These are phyloP conservation scores for Pseudonaja textilis DNA, from an alignment of 2,113 vertebrate species.

Conservation along the genomic window DNA sequence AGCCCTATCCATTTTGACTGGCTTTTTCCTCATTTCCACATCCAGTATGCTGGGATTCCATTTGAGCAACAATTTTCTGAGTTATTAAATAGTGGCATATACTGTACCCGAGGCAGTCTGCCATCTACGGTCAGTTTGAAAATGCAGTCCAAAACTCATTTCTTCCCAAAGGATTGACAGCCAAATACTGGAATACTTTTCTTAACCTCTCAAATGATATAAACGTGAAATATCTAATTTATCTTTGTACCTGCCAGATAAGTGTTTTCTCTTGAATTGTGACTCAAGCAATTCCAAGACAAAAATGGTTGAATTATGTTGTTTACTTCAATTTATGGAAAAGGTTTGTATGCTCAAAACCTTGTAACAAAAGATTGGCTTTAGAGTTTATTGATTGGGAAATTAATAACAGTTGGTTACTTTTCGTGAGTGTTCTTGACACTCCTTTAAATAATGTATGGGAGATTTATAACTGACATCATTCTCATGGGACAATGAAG, in stretches of 20 bases:
- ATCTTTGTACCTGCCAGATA: neutral
- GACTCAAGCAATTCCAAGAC: neutral
- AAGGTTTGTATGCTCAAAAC: neutral
- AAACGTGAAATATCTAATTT: neutral
- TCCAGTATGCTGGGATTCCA: neutral
- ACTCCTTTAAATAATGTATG: neutral
- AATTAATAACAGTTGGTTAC: neutral
- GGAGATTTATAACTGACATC: neutral
- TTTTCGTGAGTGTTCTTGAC: neutral
- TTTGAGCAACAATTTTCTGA: slow-evolving; percentile 7
- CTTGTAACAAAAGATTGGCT: neutral
- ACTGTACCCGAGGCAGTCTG: rapidly evolving
- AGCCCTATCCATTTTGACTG: neutral
- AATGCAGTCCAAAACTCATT: slow-evolving; percentile 22
- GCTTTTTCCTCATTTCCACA: neutral
- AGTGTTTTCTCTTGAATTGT: neutral
- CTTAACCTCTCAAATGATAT: neutral
- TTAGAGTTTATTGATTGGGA: neutral
- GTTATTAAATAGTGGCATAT: slow-evolving; percentile 14
- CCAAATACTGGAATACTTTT: neutral
- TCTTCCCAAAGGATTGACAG: neutral
- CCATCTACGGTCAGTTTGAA: slow-evolving; percentile 1
- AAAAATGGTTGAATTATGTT: neutral
- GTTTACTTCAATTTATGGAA: neutral
- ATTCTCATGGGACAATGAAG: neutral